These are phyloP conservation scores for Vanacampus margaritifer DNA, from an alignment of 2,113 vertebrate genomes.

Conservation along the genomic window DNA sequence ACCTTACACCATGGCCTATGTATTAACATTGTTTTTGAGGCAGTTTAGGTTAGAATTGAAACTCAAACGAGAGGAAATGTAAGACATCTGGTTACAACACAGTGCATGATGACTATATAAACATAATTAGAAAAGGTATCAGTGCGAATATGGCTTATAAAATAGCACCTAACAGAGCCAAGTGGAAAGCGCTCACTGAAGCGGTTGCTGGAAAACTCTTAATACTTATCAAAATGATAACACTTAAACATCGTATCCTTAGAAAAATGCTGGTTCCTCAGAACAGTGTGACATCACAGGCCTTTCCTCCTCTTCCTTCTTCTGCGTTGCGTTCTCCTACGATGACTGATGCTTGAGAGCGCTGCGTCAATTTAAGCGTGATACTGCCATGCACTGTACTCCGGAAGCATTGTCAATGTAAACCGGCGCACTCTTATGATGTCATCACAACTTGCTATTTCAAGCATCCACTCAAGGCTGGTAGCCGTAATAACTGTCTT, in stretches of 20 bases:
- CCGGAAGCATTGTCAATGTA: constrained; percentile 26
- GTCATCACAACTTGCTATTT: constrained; percentile 4
- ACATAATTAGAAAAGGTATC: constrained; percentile 55
- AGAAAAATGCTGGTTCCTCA: background rate
- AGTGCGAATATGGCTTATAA: constrained; percentile 59
- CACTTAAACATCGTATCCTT: background rate
- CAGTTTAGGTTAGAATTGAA: constrained; percentile 55
- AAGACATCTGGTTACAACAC: constrained; percentile 28
- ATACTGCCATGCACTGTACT: constrained; percentile 8
- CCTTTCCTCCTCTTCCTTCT: background rate
- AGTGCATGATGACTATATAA: constrained; percentile 70
- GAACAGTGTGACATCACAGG: background rate
- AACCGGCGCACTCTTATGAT: constrained; percentile 4
- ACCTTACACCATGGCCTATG: constrained; percentile 50
- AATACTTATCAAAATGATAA: background rate
- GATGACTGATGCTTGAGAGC: background rate
- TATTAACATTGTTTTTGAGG: constrained; percentile 53
- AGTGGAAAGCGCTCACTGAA: constrained; percentile 14
- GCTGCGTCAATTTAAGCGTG: constrained; percentile 3
- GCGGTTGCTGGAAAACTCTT: background rate
- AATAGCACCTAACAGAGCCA: constrained; percentile 20
- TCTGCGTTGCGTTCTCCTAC: background rate
- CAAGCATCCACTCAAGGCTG: constrained; percentile 51
- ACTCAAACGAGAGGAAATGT: constrained; percentile 36
- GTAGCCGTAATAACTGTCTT: constrained; percentile 69